Evolutionary conservation across 2,797 vertebrate species (phyloP), one percentile per base, ranked within the genome.

Genomic region (Ctenopoma kingsleyae): DNA sequence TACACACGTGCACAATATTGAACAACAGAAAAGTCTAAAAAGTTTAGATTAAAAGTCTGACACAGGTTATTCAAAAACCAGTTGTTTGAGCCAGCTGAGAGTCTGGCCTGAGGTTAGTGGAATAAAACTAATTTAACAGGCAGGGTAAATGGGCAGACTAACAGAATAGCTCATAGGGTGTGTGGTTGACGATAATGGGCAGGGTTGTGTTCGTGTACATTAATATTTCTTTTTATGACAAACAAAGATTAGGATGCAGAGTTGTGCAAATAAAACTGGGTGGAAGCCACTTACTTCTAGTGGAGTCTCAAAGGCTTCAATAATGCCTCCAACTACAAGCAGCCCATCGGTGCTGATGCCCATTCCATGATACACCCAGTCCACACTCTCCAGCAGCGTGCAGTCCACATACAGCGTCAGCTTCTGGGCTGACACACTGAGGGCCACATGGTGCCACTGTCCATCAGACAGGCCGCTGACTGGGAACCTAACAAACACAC

Each of bases 381-480:
- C 93, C 36, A 96, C 94, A 0, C 90, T 94, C 86, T 97, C 96
- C 83, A 95, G 86, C 91, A 96, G 92, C 30, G 85, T 75, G 43
- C 97, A 98, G 93, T 98, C 96, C 87, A 97, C 93, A 0, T 95
- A 95, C 61, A 97, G 27, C 0, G 84, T 89, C 76, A 98, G 76
- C 5, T 83, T 88, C 59, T 90, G 83, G 35, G 83, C 35, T 12
- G 96, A 95, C 76, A 97, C 94, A n/a, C 94, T 81, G 19, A 98
- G 50, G 0, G 93, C 94, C 76, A 97, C 87, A 0, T 38, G 91
- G 81, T 97, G 97, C 96, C 97, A 98, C 63, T 20, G 74, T 16
- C 94, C 96, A 22, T 98, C 95, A 0, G 93, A 88, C 6, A 98
- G 90, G 30, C 83, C 76, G 9, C 91, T 75, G 50, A 96, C 77